These are phyloP conservation scores for Hemicrepidius hirtus DNA, from an alignment of 2,888 invertebrate species.

Conservation along the genomic window DNA sequence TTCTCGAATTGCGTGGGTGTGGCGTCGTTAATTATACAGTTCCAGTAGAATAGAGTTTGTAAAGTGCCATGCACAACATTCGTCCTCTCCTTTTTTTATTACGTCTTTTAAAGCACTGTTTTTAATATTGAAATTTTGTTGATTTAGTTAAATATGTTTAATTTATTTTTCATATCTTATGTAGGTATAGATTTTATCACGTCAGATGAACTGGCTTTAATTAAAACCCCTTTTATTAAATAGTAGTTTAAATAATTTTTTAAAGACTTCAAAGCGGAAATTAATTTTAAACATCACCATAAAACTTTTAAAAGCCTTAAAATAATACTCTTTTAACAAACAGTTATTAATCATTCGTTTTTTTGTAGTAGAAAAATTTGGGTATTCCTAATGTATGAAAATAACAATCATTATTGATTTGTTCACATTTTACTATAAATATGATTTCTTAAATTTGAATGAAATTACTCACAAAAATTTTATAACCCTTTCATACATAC, in stretches of 20 bases:
- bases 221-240: constrained; percentile 12
- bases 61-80: constrained; percentile 50
- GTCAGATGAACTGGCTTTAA: constrained; percentile 22
- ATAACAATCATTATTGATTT: too few species aligned
- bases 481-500: too few species aligned
- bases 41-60: constrained; percentile 42
- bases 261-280: background rate
- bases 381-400: too few species aligned
- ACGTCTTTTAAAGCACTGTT: constrained; percentile 39
- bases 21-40: constrained; percentile 44
- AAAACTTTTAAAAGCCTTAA: too few species aligned
- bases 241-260: constrained; percentile 1
- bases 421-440: too few species aligned
- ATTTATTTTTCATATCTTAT: constrained; percentile 44
- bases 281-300: constrained; percentile 2
- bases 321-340: too few species aligned
- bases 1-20: constrained; percentile 46
- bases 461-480: too few species aligned
- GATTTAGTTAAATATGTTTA: constrained; percentile 44
- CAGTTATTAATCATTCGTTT: too few species aligned
- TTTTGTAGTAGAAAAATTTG: too few species aligned
- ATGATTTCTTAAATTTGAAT: too few species aligned
- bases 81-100: constrained; percentile 24
- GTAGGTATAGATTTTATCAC: constrained; percentile 34
- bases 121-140: constrained; percentile 37